Percentiles rank a stretch among this genome's conserved stretches.
These are phyloP conservation scores for Thunnus thynnus DNA, from an alignment of 2,113 vertebrate genomes.

Conservation along the genomic window DNA sequence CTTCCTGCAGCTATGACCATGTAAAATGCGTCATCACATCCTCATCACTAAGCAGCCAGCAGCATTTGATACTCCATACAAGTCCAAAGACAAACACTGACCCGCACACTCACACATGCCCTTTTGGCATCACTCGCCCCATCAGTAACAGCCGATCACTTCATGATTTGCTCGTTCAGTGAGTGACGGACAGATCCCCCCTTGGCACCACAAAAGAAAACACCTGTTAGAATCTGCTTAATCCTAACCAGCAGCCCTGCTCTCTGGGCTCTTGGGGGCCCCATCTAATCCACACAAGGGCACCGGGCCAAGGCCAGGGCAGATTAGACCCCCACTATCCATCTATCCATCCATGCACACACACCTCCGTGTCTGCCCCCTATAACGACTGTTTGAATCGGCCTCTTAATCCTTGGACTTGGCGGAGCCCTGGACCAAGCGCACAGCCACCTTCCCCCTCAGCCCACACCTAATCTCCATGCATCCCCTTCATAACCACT, in stretches of 20 bases:
- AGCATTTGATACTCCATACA: neutral
- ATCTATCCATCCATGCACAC: constrained; percentile 52
- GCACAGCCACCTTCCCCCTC: constrained; percentile 47
- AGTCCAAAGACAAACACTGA: constrained; percentile 38
- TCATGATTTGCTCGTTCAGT: constrained; percentile 66
- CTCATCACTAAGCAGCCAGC: neutral
- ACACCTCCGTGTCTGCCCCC: constrained; percentile 58
- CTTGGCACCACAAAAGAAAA: constrained; percentile 76
- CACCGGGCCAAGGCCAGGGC: constrained; percentile 74
- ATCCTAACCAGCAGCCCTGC: constrained; percentile 74
- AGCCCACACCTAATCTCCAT: constrained; percentile 66
- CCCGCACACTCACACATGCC: constrained; percentile 5
- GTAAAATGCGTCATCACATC: neutral
- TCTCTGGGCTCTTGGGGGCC: constrained; percentile 53
- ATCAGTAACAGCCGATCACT: constrained; percentile 58
- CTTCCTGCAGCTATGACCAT: neutral
- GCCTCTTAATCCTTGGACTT: constrained; percentile 75
- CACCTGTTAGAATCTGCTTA: constrained; percentile 80
- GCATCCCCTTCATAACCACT: constrained; percentile 56
- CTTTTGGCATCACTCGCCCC: constrained; percentile 32
- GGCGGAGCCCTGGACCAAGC: constrained; percentile 47
- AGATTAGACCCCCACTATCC: constrained; percentile 70
- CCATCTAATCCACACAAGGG: constrained; percentile 68
- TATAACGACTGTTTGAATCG: constrained; percentile 64
- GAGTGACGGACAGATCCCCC: constrained; percentile 58